Percentiles rank a stretch among this genome's conserved stretches.
Evolutionary conservation across 2,113 vertebrate species (phyloP).

Genomic region (Leptocoma aspasia): DNA sequence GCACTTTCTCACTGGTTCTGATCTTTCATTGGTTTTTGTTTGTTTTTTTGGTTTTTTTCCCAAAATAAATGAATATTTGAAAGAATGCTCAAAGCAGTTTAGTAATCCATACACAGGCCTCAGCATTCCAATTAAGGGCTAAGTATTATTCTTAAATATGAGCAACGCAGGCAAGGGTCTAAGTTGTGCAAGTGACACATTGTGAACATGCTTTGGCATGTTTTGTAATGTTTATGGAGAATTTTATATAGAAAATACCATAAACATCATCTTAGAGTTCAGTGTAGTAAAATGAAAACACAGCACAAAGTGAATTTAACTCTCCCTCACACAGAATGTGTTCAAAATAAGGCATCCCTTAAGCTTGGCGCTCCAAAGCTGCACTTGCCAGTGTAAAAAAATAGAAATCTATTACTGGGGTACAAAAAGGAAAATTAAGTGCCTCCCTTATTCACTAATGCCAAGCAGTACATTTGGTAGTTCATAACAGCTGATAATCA

Average conservation of each 20-base stretch:
- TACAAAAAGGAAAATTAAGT: not conserved
- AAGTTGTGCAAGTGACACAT: not conserved
- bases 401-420: not conserved
- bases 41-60: not conserved
- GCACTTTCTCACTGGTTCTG: not conserved
- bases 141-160: not conserved
- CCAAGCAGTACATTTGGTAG: not conserved
- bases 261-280: not conserved
- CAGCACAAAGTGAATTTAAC: not conserved
- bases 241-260: not conserved
- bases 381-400: not conserved
- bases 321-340: not conserved
- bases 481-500: not conserved
- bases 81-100: not conserved
- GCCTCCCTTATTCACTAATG: not conserved
- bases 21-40: not conserved
- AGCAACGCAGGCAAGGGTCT: not conserved
- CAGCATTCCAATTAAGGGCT: not conserved
- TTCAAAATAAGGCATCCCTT: not conserved
- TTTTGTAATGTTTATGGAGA: not conserved
- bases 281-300: not conserved
- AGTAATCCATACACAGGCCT: not conserved
- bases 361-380: not conserved
- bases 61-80: not conserved
- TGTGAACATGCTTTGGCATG: not conserved